Base-by-base conservation (phyloP, 2,797 vertebrate species). In the Gymnopithys bicolor region DNA sequence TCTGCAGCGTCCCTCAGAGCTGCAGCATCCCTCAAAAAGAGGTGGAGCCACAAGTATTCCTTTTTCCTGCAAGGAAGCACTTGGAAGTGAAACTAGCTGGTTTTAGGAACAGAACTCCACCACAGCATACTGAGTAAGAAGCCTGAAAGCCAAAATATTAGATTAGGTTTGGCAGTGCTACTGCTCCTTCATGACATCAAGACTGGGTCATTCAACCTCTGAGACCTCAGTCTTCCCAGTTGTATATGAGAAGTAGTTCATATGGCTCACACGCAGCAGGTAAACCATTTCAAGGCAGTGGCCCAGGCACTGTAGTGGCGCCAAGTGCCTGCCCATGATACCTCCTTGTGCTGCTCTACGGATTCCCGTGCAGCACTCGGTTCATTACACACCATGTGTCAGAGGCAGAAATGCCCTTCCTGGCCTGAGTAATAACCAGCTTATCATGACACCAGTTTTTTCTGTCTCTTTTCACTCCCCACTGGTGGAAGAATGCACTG, bases 211-310 rank as follows among this genome's bases (percentile, higher is more conserved):
- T 63, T 70, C 66, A 55, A 89, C 19, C 22, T 66, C 48, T 49
- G 32, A 52, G 33, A 41, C 19, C 27, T 33, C n/a, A 18, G 7
- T 60, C 66, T 87, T 69, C 63, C 49, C 49, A 39, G 13, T 1
- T 21, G 13, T 16, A 19, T 14, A 16, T 3, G 37, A 46, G 35
- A 69, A 90, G 48, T 35, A 80, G 46, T 23, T 73, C 28, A 8
- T 1, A 3, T 0, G 19, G 30, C 23, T 67, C 5, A 10, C 0
- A 7, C 11, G 30, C 56, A 27, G 43, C 24, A 32, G 32, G 15
- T 60, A 24, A 5, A 48, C 33, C 51, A 35, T 28, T 32, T 33
- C 37, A 41, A 68, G 28, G 37, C 2, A 13, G 24, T 1, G 5
- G 63, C 43, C 21, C 32, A 23, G 35, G 43, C 43, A 19, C 32